Evolutionary conservation across 2,797 vertebrate genomes (phyloP).

Genomic region (Etheostoma perlongum): DNA sequence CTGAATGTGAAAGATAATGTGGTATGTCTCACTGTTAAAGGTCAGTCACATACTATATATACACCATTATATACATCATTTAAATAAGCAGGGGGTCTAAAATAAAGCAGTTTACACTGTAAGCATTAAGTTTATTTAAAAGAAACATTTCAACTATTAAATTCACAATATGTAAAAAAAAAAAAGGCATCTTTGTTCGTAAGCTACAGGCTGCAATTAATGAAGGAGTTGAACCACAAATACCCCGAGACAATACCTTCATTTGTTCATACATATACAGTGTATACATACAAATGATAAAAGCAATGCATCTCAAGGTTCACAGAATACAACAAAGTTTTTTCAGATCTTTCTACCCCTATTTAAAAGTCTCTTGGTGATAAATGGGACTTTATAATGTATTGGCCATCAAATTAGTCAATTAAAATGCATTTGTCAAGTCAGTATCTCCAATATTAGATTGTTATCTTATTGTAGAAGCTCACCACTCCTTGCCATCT

Average conservation of each 20-base stretch:
- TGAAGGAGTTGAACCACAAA: not conserved
- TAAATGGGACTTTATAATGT: not conserved
- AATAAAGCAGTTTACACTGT: not conserved
- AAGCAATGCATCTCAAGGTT: not conserved
- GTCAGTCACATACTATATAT: not conserved
- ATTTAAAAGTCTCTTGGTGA: not conserved
- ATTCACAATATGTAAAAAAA: not conserved
- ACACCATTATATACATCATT: too few relatives aligned
- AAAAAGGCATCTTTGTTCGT: not conserved
- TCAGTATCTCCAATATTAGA: not conserved
- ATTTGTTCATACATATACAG: not conserved
- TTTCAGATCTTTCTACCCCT: not conserved
- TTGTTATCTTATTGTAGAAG: too few relatives aligned
- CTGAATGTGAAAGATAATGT: not conserved
- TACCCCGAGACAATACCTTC: not conserved
- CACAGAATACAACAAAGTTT: not conserved
- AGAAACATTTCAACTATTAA: not conserved
- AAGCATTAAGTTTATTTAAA: not conserved
- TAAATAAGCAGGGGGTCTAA: not conserved
- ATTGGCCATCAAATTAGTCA: not conserved
- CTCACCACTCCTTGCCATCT: not conserved
- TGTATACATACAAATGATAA: not conserved
- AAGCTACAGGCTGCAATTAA: not conserved
- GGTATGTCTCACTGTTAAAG: not conserved
- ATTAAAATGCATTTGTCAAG: not conserved